Percentiles rank a stretch among this genome's conserved stretches.
Evolutionary conservation across 2,797 vertebrate species (phyloP).

Genomic region (Pseudomugil tenellus): DNA sequence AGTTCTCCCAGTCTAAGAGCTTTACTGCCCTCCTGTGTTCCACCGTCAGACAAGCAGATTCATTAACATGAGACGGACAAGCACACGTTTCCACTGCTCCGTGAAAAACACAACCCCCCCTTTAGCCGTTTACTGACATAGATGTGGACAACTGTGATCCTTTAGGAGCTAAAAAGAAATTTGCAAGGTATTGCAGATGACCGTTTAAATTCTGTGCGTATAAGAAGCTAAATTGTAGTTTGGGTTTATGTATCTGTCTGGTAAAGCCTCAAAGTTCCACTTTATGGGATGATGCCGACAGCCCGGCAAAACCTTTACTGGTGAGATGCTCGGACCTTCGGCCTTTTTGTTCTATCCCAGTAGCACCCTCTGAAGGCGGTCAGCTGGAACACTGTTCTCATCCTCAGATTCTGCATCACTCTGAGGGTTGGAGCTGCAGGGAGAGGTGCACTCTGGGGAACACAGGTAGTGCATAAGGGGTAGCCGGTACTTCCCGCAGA

Average conservation of each 20-base stretch:
- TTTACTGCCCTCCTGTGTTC: conserved; percentile 46
- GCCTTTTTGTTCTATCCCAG: conserved; percentile 83
- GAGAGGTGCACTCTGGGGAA: conserved; percentile 95
- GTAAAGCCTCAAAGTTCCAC: conserved; percentile 5
- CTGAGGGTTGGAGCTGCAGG: conserved; percentile 95
- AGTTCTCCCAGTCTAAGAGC: conserved; percentile 13
- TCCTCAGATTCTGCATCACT: conserved; percentile 97
- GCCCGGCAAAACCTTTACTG: not conserved
- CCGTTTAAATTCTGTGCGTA: no score
- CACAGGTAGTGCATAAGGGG: conserved; percentile 99
- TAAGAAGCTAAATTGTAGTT: no score
- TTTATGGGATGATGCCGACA: conserved; percentile 2
- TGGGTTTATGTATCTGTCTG: not conserved
- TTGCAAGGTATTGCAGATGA: no score
- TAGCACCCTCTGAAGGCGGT: conserved; percentile 97
- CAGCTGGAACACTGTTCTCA: conserved; percentile 88
- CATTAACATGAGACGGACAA: not conserved
- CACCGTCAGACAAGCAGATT: conserved; percentile 32
- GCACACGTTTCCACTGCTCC: not conserved
- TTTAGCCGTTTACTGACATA: not conserved
- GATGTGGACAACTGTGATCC: not conserved
- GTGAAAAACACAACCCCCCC: conserved; percentile 2
- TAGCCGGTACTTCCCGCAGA: conserved; percentile 97
- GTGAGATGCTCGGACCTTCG: conserved; percentile 2
- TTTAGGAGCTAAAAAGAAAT: not conserved